Conservation (phyloP, 2,888 invertebrate genomes). For the Cephus pygmeus region DNA sequence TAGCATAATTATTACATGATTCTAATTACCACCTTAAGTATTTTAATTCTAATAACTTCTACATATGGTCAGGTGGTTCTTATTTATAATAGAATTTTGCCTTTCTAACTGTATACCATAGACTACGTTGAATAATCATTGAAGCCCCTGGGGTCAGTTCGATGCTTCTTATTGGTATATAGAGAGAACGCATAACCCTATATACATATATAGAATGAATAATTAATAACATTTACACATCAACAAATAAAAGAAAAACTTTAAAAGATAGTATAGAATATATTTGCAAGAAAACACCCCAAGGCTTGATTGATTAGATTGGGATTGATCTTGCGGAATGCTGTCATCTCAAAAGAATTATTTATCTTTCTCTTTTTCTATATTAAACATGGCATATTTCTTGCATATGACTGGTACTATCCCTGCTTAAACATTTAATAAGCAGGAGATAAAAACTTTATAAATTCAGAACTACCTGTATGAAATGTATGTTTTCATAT, state of each 20-base stretch:
- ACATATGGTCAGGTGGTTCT: background rate
- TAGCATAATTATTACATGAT: background rate
- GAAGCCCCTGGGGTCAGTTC: background rate
- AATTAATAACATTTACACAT: background rate
- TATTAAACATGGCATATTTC: background rate
- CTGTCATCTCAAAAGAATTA: background rate
- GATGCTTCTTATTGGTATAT: background rate
- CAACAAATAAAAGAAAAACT: background rate
- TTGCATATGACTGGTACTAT: background rate
- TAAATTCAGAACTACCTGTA: background rate
- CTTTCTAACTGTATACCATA: background rate
- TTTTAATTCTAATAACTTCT: background rate
- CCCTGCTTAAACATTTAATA: background rate
- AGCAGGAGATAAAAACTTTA: background rate
- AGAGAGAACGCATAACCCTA: background rate
- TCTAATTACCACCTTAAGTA: background rate
- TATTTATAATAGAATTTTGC: background rate
- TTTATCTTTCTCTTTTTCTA: background rate
- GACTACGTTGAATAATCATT: background rate
- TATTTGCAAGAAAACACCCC: background rate
- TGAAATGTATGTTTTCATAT: background rate
- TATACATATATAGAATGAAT: background rate
- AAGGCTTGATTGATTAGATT: background rate
- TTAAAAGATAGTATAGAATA: background rate
- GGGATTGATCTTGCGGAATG: background rate